These are phyloP conservation scores for Turdus rufiventris DNA, from an alignment of 2,113 vertebrate species.

Conservation along the genomic window DNA sequence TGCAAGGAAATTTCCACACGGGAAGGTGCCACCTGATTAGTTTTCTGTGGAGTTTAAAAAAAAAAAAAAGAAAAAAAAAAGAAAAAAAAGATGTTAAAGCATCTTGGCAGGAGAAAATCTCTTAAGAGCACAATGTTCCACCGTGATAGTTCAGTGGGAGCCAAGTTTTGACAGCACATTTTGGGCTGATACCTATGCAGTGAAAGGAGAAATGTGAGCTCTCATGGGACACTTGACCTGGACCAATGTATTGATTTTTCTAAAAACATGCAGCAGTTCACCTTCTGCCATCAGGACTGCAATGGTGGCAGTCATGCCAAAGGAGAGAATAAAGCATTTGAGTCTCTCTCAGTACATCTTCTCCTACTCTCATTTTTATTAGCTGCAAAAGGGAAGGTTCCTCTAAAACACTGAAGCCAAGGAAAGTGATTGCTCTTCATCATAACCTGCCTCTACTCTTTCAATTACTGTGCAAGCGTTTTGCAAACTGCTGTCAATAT, in stretches of 20 bases:
- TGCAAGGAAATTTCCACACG: constrained; percentile 25
- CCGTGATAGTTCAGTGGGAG: background rate
- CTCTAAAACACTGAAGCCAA: background rate
- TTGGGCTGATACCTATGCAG: background rate
- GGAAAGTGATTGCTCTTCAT: background rate
- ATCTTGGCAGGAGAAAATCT: constrained; percentile 29
- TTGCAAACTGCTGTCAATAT: background rate
- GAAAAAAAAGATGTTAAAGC: background rate
- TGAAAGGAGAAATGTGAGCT: background rate
- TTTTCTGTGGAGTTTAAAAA: background rate
- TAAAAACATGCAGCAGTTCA: background rate
- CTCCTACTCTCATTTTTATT: background rate
- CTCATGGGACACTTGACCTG: fast-evolving
- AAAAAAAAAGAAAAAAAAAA: background rate
- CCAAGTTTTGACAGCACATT: constrained; percentile 13
- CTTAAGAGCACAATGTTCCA: constrained; percentile 10
- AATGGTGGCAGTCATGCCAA: background rate
- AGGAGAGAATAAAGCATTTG: background rate
- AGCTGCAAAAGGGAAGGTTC: background rate
- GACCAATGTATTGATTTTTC: fast-evolving
- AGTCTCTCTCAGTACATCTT: background rate
- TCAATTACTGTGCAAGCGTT: background rate
- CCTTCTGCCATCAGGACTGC: background rate
- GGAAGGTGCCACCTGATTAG: constrained; percentile 47
- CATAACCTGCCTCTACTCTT: background rate